Evolutionary conservation across 2,888 invertebrate genomes (phyloP).

Genomic region (Ophion ventricosus): DNA sequence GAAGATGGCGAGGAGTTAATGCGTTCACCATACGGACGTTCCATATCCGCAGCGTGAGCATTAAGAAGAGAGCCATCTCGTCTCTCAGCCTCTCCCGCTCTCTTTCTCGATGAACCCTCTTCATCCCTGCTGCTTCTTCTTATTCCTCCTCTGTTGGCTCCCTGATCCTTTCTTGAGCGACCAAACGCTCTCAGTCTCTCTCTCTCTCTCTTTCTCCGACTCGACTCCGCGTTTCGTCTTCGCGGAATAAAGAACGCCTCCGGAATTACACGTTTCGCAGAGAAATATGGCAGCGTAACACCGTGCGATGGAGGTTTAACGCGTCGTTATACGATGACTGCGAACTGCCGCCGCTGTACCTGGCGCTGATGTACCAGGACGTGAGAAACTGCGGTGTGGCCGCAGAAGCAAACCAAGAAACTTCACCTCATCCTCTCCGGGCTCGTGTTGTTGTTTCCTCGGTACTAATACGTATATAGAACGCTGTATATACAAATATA

Average conservation of each 20-base stretch:
- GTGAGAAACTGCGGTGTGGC: constrained; percentile 60
- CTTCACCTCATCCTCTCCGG: constrained; percentile 39
- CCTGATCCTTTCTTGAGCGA: constrained; percentile 18
- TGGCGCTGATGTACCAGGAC: constrained; percentile 44
- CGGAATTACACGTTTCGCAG: constrained; percentile 67
- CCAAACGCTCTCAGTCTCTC: background rate
- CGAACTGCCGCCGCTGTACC: constrained; percentile 48
- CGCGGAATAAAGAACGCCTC: constrained; percentile 66
- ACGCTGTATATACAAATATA: background rate
- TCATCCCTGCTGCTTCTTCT: constrained; percentile 23
- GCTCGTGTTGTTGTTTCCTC: constrained; percentile 29
- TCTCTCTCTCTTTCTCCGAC: background rate
- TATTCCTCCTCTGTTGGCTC: constrained; percentile 46
- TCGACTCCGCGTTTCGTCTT: constrained; percentile 25
- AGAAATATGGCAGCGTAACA: constrained; percentile 61
- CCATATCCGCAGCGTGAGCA: constrained; percentile 53
- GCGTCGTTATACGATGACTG: constrained; percentile 63
- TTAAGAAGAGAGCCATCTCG: constrained; percentile 57
- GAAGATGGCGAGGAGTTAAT: constrained; percentile 62
- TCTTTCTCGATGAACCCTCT: constrained; percentile 52
- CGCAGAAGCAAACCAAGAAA: constrained; percentile 51
- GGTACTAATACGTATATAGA: constrained; percentile 16
- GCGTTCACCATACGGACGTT: constrained; percentile 61
- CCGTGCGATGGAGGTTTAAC: constrained; percentile 63
- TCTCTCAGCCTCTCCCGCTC: constrained; percentile 39